Evolutionary conservation across 2,888 invertebrate species (phyloP), one percentile per base, ranked within the genome.

Genomic region (Clunio marinus): DNA sequence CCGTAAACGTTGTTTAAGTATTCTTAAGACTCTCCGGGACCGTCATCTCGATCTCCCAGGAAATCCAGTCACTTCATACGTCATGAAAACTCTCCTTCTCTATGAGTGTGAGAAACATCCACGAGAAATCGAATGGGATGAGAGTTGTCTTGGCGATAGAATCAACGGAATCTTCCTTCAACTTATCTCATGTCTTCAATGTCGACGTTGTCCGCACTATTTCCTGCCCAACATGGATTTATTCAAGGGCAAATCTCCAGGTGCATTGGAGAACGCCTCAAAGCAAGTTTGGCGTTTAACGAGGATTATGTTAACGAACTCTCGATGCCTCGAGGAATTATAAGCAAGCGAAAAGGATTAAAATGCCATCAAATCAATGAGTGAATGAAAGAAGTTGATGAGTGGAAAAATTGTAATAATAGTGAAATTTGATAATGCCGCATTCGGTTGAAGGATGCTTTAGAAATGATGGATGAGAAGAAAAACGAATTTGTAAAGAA

Each of bases 41-140:
- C 83, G 94, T 63, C 95, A 96, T 76, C 81, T 96, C 72, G 95
- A 96, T 77, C 75, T 93, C 74, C 86, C 93, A 68, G 89, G 92
- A 0, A 93, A 93, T 76, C 95, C 96, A 0, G 92, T 96, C 70
- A 89, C 91, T 20, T 88, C 91, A 74, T 95, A 96, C 77, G 93
- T 95, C 80, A 86, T 91, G 84, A 91, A 91, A 80, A 95, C 95
- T 5, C 81, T 97, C 69, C 81, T 97, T 68, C 80, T 96, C 71
- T 96, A 94, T 82, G 96, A 96, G 78, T 96, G 96, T 79, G 96
- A 96, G 81, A 96, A 96, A 77, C 96, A 96, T 78, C 94, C 94
- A 1, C 83, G 92, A 70, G 95, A 96, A 77, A 84, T 88, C 74
- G 96, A 96, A 76, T 96, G 96, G 96, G 94, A 94, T 78, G 96